Evolutionary conservation across 2,888 invertebrate genomes (phyloP).

Genomic region (Lasioglossum oenotherae): DNA sequence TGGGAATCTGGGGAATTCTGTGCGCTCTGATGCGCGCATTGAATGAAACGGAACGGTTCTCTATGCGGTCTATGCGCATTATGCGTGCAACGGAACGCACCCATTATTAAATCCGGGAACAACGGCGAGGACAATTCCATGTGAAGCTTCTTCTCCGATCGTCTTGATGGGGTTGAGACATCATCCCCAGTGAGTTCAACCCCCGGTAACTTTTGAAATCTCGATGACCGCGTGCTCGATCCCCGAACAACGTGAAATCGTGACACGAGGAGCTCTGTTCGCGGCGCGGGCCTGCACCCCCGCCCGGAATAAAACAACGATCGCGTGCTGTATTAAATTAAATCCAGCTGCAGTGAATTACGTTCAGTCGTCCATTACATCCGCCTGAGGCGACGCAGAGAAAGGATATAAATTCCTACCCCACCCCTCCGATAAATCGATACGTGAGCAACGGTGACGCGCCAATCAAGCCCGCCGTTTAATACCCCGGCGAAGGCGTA

Average conservation of each 20-base stretch:
- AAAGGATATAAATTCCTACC: conserved; percentile 63
- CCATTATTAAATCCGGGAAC: neutral
- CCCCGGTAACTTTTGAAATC: neutral
- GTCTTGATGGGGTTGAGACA: neutral
- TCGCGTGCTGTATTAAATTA: conserved; percentile 54
- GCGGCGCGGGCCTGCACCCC: neutral
- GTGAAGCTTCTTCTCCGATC: neutral
- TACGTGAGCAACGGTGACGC: conserved; percentile 62
- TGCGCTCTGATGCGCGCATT: too few species aligned
- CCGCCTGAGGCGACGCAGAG: conserved; percentile 47
- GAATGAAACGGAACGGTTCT: too few species aligned
- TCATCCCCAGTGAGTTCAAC: too few species aligned
- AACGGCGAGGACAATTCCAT: neutral
- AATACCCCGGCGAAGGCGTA: conserved; percentile 56
- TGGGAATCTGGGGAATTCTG: too few species aligned
- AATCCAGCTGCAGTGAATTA: conserved; percentile 58
- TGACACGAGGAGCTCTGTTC: neutral
- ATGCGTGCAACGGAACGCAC: too few species aligned
- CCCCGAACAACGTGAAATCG: neutral
- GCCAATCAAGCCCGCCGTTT: conserved; percentile 61
- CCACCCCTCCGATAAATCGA: conserved; percentile 59
- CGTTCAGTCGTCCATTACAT: conserved; percentile 58
- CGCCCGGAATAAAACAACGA: conserved; percentile 38
- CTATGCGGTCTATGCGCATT: too few species aligned
- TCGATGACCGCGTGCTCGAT: conserved; percentile 9